Evolutionary conservation across 2,797 vertebrate species (phyloP).

Genomic region (Phataginus tricuspis): DNA sequence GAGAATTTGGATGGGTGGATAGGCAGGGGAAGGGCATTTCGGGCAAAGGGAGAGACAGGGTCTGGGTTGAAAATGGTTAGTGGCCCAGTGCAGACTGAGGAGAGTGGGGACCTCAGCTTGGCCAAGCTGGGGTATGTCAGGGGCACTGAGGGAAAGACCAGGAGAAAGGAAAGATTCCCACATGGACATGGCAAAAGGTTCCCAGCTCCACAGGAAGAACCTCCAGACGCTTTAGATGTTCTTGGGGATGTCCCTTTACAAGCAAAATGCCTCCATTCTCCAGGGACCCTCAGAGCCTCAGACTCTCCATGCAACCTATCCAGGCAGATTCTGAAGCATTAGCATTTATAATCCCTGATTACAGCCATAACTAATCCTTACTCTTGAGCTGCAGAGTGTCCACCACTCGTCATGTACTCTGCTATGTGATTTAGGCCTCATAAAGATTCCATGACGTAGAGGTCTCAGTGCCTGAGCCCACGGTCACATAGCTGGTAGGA

Average conservation of each 20-base stretch:
- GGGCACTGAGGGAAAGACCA: not conserved
- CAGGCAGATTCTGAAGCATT: not conserved
- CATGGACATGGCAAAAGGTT: not conserved
- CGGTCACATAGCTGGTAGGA: not conserved
- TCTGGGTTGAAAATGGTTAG: not conserved
- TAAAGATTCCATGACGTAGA: not conserved
- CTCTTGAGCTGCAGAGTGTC: not conserved
- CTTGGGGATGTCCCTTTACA: not conserved
- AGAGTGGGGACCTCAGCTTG: not conserved
- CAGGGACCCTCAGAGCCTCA: not conserved
- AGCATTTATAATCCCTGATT: not conserved
- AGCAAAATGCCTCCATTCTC: not conserved
- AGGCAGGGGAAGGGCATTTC: too few relatives aligned
- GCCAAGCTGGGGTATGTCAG: not conserved
- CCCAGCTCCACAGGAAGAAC: not conserved
- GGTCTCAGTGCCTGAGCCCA: not conserved
- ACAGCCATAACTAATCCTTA: too few relatives aligned
- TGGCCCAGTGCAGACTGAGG: not conserved
- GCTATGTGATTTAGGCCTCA: not conserved
- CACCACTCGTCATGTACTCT: not conserved
- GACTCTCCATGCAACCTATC: not conserved
- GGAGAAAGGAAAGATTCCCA: not conserved
- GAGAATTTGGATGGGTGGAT: not conserved
- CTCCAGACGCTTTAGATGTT: not conserved
- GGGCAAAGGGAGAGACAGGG: not conserved